Evolutionary conservation across 2,888 invertebrate species (phyloP).

Genomic region (Ditula angustiorana): DNA sequence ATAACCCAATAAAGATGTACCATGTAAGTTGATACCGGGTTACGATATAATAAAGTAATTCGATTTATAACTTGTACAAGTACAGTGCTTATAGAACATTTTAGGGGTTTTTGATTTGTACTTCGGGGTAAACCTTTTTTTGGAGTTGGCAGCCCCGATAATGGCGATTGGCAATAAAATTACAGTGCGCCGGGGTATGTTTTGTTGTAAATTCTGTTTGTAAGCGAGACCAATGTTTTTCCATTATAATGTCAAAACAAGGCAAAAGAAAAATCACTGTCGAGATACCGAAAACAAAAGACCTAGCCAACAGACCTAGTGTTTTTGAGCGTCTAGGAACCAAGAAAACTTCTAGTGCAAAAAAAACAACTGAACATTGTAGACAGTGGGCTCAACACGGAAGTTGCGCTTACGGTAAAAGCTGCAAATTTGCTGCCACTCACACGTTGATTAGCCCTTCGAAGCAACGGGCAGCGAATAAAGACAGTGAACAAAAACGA

Average conservation of each 20-base stretch:
- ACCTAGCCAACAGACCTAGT: slow-evolving; percentile 89
- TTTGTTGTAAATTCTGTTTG: slow-evolving; percentile 53
- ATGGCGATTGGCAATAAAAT: slow-evolving; percentile 37
- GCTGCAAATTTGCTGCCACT: slow-evolving; percentile 90
- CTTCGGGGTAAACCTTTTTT: too few relatives aligned
- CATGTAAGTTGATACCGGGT: too few relatives aligned
- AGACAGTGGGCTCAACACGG: slow-evolving; percentile 92
- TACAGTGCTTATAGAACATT: too few relatives aligned
- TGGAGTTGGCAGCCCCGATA: too few relatives aligned
- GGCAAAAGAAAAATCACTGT: slow-evolving; percentile 92
- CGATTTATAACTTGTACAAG: too few relatives aligned
- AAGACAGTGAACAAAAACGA: slow-evolving; percentile 85
- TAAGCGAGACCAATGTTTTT: slow-evolving; percentile 78
- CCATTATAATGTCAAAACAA: slow-evolving; percentile 86
- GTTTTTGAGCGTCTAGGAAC: slow-evolving; percentile 94
- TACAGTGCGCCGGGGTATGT: slow-evolving; percentile 51
- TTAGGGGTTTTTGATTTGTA: too few relatives aligned
- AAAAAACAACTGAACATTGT: slow-evolving; percentile 88
- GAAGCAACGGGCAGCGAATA: slow-evolving; percentile 89
- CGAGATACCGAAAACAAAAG: slow-evolving; percentile 89
- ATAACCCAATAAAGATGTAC: too few relatives aligned
- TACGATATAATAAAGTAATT: too few relatives aligned
- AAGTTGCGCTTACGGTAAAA: slow-evolving; percentile 91
- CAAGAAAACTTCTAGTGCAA: slow-evolving; percentile 86
- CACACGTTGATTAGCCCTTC: slow-evolving; percentile 91